Percentiles rank a stretch among this genome's conserved stretches.
phyloP scores from a whole-genome alignment of 2,113 vertebrate genomes.

The Dromaius novaehollandiae region DNA sequence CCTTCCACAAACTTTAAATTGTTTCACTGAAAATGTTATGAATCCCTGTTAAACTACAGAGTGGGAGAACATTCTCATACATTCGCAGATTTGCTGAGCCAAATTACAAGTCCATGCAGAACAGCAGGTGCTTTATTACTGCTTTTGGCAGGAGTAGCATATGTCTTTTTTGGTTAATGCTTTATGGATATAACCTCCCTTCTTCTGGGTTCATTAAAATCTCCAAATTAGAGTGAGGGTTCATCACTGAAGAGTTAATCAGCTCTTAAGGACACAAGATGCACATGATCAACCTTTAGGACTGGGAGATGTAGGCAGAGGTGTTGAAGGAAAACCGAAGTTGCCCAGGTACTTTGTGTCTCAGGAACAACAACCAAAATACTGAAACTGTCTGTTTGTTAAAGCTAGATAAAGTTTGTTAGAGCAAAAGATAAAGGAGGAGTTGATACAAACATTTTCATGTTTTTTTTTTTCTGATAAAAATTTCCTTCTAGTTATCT shows the following conservation, averaged over 20 bases:
- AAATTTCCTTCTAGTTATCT: neutral
- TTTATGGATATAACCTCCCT: neutral
- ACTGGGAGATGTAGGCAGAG: neutral
- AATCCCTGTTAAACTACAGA: neutral
- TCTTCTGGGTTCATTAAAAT: neutral
- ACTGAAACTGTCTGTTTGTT: neutral
- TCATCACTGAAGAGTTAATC: neutral
- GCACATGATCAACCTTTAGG: neutral
- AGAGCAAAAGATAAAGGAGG: neutral
- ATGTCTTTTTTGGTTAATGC: neutral
- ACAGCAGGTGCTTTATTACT: neutral
- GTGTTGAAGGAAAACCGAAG: neutral
- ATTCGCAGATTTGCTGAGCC: neutral
- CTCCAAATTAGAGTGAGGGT: neutral
- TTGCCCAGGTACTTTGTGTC: neutral
- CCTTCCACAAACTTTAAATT: neutral
- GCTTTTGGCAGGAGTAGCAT: neutral
- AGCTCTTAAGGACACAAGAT: neutral
- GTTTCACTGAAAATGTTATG: neutral
- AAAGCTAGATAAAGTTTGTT: too few species aligned
- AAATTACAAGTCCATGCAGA: neutral
- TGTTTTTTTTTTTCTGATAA: neutral
- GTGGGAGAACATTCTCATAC: neutral
- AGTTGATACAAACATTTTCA: neutral
- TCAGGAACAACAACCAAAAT: neutral